These are phyloP conservation scores for Alca torda DNA, from an alignment of 2,797 vertebrate genomes.

Conservation along the genomic window DNA sequence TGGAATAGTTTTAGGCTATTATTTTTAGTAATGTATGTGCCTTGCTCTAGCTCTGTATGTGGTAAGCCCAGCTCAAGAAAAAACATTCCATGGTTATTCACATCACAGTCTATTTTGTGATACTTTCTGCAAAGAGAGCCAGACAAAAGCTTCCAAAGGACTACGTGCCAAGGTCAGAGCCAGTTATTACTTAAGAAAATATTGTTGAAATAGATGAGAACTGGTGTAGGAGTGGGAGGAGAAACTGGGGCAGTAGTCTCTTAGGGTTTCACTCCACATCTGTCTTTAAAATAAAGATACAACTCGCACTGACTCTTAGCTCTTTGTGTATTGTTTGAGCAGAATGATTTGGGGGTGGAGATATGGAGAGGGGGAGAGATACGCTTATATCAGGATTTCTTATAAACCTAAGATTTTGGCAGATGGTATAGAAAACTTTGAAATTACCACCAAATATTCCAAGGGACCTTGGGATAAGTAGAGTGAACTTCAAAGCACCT, in stretches of 20 bases:
- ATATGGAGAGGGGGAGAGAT: not conserved
- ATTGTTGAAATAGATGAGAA: slow-evolving; percentile 8
- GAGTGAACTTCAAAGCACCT: slow-evolving; percentile 12
- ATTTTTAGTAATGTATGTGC: slow-evolving; percentile 51
- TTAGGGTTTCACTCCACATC: not conserved
- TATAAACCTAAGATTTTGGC: slow-evolving; percentile 15
- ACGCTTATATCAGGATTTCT: not conserved
- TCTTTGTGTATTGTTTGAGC: not conserved
- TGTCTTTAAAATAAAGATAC: not conserved
- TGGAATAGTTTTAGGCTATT: slow-evolving; percentile 34
- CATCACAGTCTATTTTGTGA: not conserved
- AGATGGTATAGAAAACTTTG: not conserved
- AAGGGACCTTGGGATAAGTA: not conserved
- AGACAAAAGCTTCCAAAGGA: slow-evolving; percentile 32
- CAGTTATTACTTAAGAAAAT: slow-evolving; percentile 41
- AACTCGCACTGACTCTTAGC: not conserved
- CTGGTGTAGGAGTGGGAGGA: not conserved
- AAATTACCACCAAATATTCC: slow-evolving; percentile 18
- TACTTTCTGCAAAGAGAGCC: not conserved
- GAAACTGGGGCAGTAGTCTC: not conserved
- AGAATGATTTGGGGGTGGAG: not conserved
- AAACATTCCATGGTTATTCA: slow-evolving; percentile 42
- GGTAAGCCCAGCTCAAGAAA: not conserved
- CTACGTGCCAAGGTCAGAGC: not conserved
- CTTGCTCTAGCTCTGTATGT: not conserved